phyloP scores from a whole-genome alignment of 2,113 vertebrate genomes.

The Seriola rivoliana region DNA sequence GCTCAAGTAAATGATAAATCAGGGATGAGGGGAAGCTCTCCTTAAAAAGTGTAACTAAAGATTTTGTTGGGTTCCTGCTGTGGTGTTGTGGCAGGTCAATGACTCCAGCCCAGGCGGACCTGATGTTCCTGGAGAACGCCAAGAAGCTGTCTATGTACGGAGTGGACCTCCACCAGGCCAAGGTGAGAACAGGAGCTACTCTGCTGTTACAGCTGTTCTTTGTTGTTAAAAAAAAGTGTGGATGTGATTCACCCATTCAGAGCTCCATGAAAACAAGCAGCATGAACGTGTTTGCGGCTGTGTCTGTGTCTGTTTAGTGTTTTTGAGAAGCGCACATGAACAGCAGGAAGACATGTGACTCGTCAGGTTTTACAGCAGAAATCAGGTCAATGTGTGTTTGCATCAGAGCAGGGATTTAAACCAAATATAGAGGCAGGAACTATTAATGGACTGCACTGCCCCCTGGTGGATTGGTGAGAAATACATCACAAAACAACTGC shows the following conservation, averaged over 20 bases:
- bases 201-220: background rate
- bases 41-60: no score
- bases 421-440: constrained; percentile 1
- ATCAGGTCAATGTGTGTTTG: constrained; percentile 80
- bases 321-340: constrained; percentile 8
- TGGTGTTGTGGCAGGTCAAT: constrained; percentile 86
- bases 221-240: background rate
- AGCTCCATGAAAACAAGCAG: background rate
- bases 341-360: constrained; percentile 43
- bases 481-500: background rate
- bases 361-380: constrained; percentile 62
- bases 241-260: background rate
- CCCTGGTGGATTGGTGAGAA: constrained; percentile 52
- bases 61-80: background rate
- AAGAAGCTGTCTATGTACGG: constrained; percentile 99
- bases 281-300: background rate
- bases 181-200: constrained; percentile 83
- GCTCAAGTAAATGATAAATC: no score
- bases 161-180: constrained; percentile 97
- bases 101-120: constrained; percentile 96
- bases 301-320: background rate
- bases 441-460: constrained; percentile 31
- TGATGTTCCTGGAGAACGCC: constrained; percentile 98
- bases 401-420: constrained; percentile 70
- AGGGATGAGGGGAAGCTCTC: no score